Percentiles rank a stretch among this genome's conserved stretches.
Conservation (phyloP, 2,797 vertebrate species). For the Poecilia wingei region DNA sequence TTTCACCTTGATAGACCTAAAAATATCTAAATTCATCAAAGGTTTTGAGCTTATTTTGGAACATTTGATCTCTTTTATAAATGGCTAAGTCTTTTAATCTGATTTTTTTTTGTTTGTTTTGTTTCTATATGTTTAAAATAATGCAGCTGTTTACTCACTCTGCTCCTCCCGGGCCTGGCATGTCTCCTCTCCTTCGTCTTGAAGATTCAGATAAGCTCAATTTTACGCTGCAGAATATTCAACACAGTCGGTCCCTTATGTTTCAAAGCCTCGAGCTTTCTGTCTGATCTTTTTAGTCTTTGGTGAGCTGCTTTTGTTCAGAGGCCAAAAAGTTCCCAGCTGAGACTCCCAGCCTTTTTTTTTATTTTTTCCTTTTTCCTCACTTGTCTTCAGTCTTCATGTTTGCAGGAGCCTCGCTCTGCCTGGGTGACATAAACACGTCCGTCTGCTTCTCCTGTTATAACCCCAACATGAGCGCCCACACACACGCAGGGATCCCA, state of each 20-base stretch:
- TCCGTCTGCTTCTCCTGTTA: slow-evolving; percentile 48
- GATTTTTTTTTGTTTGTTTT: background rate
- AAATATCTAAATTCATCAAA: background rate
- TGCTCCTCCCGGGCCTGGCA: slow-evolving; percentile 64
- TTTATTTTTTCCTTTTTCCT: slow-evolving; percentile 7
- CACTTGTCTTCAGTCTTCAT: slow-evolving; percentile 34
- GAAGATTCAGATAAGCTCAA: slow-evolving; percentile 6
- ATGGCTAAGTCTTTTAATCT: no score
- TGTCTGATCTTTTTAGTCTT: slow-evolving; percentile 12
- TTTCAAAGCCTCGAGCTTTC: slow-evolving; percentile 22
- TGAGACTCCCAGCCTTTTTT: slow-evolving; percentile 22
- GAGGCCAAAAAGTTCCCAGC: slow-evolving; percentile 16
- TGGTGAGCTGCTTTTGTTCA: slow-evolving; percentile 13
- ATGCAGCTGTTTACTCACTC: slow-evolving; percentile 70
- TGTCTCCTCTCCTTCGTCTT: slow-evolving; percentile 48
- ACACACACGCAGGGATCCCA: slow-evolving; percentile 19
- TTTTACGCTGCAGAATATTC: slow-evolving; percentile 16
- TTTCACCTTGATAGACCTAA: background rate
- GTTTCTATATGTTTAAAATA: background rate
- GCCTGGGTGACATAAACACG: slow-evolving; percentile 55
- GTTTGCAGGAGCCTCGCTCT: slow-evolving; percentile 41
- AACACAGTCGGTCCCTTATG: slow-evolving; percentile 4
- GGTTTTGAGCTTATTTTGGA: background rate
- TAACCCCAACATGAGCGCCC: slow-evolving; percentile 35
- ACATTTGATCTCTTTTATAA: background rate